Conservation (phyloP, 2,113 vertebrate genomes). For the Columba janthina region DNA sequence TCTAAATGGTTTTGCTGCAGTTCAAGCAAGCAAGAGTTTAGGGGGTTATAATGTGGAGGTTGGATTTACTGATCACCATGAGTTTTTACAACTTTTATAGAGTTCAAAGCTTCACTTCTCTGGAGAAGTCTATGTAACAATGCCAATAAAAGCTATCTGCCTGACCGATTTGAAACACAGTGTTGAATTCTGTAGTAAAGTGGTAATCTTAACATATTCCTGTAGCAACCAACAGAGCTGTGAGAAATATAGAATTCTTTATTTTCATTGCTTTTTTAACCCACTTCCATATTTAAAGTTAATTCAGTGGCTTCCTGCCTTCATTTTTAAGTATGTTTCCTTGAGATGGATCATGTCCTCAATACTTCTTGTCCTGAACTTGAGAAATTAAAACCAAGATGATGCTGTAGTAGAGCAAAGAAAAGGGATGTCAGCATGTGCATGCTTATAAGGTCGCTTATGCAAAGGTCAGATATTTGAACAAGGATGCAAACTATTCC, state of each 20-base stretch:
- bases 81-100: background rate
- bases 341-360: background rate
- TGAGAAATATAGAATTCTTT: background rate
- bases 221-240: background rate
- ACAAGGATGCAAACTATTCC: background rate
- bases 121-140: background rate
- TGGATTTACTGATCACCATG: background rate
- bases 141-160: background rate
- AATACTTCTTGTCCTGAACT: background rate
- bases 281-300: background rate
- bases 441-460: background rate
- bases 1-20: background rate
- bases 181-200: background rate
- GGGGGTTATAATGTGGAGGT: background rate
- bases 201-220: background rate
- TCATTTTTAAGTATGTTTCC: background rate
- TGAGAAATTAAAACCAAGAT: background rate
- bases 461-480: background rate
- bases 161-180: background rate
- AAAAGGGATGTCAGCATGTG: background rate
- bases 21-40: background rate
- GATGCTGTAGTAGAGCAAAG: background rate
- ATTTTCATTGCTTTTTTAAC: background rate
- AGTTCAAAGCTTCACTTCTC: background rate
- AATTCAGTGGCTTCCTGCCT: background rate